phyloP scores from a whole-genome alignment of 2,888 invertebrate genomes.

The Sicus ferrugineus region DNA sequence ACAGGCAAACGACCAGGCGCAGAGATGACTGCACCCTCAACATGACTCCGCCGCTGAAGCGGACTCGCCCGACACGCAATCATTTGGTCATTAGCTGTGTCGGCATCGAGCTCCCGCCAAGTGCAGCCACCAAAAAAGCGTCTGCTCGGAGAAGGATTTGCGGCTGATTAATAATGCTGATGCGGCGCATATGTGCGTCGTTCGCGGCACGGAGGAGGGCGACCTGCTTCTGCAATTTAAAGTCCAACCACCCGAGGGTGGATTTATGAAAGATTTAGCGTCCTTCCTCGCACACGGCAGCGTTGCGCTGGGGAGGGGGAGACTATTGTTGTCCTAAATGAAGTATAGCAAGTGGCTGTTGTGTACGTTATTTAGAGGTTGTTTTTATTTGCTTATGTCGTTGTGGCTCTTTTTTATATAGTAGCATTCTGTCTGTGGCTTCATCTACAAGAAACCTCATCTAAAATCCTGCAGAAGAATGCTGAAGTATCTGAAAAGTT shows the following conservation, averaged over 20 bases:
- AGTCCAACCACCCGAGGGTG: neutral
- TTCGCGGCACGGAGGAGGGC: conserved; percentile 10
- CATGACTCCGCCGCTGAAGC: neutral
- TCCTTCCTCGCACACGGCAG: neutral
- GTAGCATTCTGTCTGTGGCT: conserved; percentile 6
- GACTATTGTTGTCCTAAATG: conserved; percentile 3
- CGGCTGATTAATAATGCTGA: conserved; percentile 58
- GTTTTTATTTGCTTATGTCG: neutral
- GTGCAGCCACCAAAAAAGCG: conserved; percentile 35
- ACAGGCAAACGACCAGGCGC: no score
- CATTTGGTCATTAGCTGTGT: conserved; percentile 37
- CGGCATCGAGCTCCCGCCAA: conserved; percentile 26
- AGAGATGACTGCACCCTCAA: neutral
- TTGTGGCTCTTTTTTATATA: neutral
- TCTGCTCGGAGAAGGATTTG: conserved; percentile 35
- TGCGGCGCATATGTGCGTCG: conserved; percentile 51
- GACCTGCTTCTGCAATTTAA: neutral
- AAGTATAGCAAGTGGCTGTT: neutral
- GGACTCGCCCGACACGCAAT: conserved; percentile 42
- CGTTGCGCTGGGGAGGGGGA: neutral
- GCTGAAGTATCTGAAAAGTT: conserved; percentile 2
- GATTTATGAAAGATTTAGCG: conserved; percentile 7
- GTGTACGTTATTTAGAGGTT: neutral
- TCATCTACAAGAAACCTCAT: conserved; percentile 1
- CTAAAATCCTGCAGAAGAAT: neutral